Conservation (phyloP, 2,113 vertebrate genomes). For the Bufo bufo region DNA sequence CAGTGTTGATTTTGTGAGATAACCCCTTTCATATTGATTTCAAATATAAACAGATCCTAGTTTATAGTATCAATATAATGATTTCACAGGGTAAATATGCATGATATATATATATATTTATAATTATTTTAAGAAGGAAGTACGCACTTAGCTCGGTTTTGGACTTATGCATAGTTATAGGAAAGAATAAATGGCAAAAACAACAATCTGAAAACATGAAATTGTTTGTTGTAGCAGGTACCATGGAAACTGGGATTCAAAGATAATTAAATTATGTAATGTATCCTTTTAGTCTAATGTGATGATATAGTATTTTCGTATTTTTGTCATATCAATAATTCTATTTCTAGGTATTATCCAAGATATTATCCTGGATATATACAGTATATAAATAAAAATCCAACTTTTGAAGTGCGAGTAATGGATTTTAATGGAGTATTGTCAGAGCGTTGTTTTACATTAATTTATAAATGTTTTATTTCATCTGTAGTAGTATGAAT, state of each 20-base stretch:
- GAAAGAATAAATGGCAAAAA: slow-evolving; percentile 10
- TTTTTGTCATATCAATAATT: slow-evolving; percentile 32
- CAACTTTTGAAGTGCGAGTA: too few relatives aligned
- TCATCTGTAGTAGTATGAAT: too few relatives aligned
- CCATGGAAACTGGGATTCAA: slow-evolving; percentile 27
- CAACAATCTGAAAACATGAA: slow-evolving; percentile 7
- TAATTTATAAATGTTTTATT: too few relatives aligned
- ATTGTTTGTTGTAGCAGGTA: slow-evolving; percentile 5
- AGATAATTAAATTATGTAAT: slow-evolving; percentile 41
- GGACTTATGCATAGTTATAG: not conserved
- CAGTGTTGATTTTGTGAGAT: too few relatives aligned
- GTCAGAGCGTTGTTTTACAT: too few relatives aligned
- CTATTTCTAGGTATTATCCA: slow-evolving; percentile 34
- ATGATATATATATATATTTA: not conserved
- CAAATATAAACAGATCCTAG: too few relatives aligned
- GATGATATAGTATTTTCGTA: not conserved
- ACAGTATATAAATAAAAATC: too few relatives aligned
- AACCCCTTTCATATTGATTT: too few relatives aligned
- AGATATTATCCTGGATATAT: not conserved
- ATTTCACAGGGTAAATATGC: not conserved
- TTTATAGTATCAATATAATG: not conserved
- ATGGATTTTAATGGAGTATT: too few relatives aligned
- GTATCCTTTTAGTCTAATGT: not conserved
- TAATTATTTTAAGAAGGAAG: not conserved
- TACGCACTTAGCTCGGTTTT: not conserved